Conservation (phyloP, 35 echinoderm and acorn worm species). For the Strongylocentrotus purpuratus region DNA sequence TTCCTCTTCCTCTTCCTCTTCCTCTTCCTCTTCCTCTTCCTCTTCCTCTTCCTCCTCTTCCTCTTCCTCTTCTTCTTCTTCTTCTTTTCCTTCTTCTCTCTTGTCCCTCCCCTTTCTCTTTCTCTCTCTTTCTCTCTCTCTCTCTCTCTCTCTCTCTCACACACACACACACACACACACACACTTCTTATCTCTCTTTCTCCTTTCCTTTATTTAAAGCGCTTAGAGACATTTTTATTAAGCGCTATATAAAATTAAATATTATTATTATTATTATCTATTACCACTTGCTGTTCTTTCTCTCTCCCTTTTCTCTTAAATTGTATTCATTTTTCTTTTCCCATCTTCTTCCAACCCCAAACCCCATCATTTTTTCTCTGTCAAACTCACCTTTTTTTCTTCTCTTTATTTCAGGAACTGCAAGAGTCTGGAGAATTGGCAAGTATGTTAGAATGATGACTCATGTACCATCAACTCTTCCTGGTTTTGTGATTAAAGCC, state of each 20-base stretch:
- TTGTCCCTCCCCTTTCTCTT: too few species aligned
- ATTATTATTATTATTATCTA: too few species aligned
- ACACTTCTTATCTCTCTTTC: too few species aligned
- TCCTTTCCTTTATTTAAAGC: too few species aligned
- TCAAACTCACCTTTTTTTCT: neutral
- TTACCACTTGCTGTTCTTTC: neutral
- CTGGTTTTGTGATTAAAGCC: neutral
- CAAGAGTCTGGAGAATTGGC: conserved; percentile 70
- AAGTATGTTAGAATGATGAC: conserved; percentile 40
- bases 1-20: neutral
- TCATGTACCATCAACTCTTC: neutral
- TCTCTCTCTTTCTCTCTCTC: neutral
- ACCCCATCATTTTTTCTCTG: neutral
- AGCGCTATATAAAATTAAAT: too few species aligned
- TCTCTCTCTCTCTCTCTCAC: too few species aligned
- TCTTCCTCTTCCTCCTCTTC: neutral
- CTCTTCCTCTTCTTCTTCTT: neutral
- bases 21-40: neutral
- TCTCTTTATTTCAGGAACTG: conserved; percentile 55
- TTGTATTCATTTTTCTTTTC: neutral
- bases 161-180: too few species aligned
- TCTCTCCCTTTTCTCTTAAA: neutral
- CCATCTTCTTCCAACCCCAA: neutral
- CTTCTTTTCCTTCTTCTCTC: neutral
- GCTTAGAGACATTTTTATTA: too few species aligned